These are phyloP conservation scores for Calliphora vicina DNA, from an alignment of 1,140 invertebrate species.

Conservation along the genomic window DNA sequence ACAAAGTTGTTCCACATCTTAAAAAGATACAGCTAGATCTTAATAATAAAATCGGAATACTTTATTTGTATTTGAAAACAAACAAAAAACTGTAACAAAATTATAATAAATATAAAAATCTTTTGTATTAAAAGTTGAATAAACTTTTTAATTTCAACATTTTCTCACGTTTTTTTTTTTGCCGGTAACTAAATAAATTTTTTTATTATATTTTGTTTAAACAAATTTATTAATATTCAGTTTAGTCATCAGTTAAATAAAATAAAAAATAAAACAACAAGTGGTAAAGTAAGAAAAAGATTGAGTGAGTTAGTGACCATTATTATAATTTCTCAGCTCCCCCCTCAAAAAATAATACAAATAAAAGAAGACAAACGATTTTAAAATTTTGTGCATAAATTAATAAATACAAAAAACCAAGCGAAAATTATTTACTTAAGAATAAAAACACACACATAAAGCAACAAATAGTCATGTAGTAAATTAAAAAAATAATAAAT, in stretches of 20 bases:
- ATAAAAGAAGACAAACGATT: background rate
- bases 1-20: too few species aligned
- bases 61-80: too few species aligned
- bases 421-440: background rate
- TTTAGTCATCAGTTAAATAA: background rate
- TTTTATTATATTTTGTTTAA: background rate
- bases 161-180: slow-evolving; percentile 5
- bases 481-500: background rate
- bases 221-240: slow-evolving; percentile 4
- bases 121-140: background rate
- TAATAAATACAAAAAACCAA: background rate
- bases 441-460: background rate
- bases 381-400: background rate
- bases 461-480: background rate
- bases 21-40: too few species aligned
- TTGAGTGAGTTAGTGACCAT: background rate
- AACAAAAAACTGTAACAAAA: too few species aligned
- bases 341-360: background rate
- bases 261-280: background rate
- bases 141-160: background rate
- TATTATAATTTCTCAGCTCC: background rate
- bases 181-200: background rate
- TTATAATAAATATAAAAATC: too few species aligned
- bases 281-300: background rate
- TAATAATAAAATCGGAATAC: too few species aligned